A percentile compares a stretch with the other conserved stretches of the same genome.
Evolutionary conservation across 2,113 vertebrate species (phyloP).

Genomic region (Clarias macrocephalus): DNA sequence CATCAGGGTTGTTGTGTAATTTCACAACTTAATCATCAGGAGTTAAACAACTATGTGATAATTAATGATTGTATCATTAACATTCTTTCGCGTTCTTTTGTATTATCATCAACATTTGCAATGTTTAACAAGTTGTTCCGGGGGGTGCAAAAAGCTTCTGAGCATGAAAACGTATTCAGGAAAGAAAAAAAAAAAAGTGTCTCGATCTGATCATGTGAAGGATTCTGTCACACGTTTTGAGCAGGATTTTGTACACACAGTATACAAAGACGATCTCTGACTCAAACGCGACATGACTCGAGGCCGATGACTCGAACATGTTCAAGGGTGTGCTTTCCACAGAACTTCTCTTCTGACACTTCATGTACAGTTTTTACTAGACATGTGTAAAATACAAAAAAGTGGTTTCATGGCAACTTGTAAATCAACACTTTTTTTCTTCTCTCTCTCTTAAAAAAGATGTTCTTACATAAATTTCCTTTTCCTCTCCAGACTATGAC

Average conservation of each 20-base stretch:
- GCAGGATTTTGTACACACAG: not conserved
- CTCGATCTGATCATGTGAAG: not conserved
- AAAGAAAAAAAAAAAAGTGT: not conserved
- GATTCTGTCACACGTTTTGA: not conserved
- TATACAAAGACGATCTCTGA: not conserved
- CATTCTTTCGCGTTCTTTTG: too few species aligned
- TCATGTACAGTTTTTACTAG: not conserved
- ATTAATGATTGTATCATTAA: too few species aligned
- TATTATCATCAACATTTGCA: too few species aligned
- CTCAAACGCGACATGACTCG: not conserved
- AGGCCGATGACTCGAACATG: not conserved
- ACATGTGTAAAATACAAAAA: not conserved
- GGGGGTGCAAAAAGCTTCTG: too few species aligned
- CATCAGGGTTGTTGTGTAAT: too few species aligned
- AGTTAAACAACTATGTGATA: too few species aligned
- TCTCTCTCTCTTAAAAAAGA: not conserved
- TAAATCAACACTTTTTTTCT: slow-evolving; percentile 1
- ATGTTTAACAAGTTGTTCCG: too few species aligned
- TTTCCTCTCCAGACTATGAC: slow-evolving; percentile 33
- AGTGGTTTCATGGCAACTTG: not conserved
- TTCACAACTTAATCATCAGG: too few species aligned
- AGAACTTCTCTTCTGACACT: not conserved
- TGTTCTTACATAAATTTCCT: slow-evolving; percentile 47
- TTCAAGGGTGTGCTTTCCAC: not conserved
- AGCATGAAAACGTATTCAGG: not conserved